Percentiles rank a stretch among this genome's conserved stretches.
Evolutionary conservation across 2,888 invertebrate genomes (phyloP).

Genomic region (Drosophila siamana): DNA sequence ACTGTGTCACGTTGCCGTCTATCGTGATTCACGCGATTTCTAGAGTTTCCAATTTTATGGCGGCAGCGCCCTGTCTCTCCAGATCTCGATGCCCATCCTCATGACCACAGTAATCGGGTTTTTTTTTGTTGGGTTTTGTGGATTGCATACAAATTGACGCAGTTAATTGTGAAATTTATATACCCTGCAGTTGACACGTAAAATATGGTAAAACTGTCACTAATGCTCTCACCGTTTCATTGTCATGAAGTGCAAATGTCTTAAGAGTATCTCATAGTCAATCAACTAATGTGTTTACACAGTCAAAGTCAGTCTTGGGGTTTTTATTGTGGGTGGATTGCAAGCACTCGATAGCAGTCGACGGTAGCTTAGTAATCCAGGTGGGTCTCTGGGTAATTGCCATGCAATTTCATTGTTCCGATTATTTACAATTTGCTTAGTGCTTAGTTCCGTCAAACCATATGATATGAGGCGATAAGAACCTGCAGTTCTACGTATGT

Average conservation of each 20-base stretch:
- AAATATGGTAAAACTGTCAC: background rate
- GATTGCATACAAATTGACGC: constrained; percentile 68
- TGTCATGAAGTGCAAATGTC: background rate
- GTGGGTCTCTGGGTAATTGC: constrained; percentile 62
- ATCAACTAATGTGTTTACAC: background rate
- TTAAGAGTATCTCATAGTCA: constrained; percentile 15
- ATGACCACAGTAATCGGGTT: constrained; percentile 29
- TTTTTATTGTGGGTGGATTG: constrained; percentile 22
- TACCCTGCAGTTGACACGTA: constrained; percentile 17
- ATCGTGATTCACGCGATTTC: constrained; percentile 68
- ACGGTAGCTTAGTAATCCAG: constrained; percentile 18
- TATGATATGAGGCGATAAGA: constrained; percentile 45
- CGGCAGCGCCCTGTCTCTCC: constrained; percentile 20
- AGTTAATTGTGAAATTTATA: constrained; percentile 30
- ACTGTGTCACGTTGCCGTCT: constrained; percentile 38
- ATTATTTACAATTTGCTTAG: constrained; percentile 32
- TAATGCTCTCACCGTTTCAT: too few species aligned
- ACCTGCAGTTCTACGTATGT: background rate
- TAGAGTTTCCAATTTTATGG: constrained; percentile 50
- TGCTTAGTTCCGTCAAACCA: constrained; percentile 46
- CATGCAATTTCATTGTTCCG: constrained; percentile 57
- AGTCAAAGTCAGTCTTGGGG: constrained; percentile 1
- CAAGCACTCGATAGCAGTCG: constrained; percentile 23
- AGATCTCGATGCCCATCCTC: constrained; percentile 4
- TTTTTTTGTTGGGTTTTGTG: constrained; percentile 23